Percentiles rank a stretch among this genome's conserved stretches.
These are phyloP conservation scores for Ictalurus furcatus DNA, from an alignment of 2,113 vertebrate species.

Conservation along the genomic window DNA sequence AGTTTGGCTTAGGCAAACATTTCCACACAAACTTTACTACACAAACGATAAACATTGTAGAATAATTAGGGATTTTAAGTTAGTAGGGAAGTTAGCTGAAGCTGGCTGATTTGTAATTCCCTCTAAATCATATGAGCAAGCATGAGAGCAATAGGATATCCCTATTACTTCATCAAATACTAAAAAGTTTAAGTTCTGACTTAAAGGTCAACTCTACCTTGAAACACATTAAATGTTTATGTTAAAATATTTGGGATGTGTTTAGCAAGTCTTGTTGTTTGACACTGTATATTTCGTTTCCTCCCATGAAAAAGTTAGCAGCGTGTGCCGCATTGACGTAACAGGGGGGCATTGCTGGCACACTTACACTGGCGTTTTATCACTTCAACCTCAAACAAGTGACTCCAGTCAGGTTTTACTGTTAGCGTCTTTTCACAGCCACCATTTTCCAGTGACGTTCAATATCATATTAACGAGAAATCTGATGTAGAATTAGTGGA, in stretches of 20 bases:
- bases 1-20: not conserved
- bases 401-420: too few relatives aligned
- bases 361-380: too few relatives aligned
- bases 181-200: too few relatives aligned
- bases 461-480: not conserved
- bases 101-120: not conserved
- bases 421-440: not conserved
- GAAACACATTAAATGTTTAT: not conserved
- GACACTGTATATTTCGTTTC: too few relatives aligned
- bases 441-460: not conserved
- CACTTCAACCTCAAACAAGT: too few relatives aligned
- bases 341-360: too few relatives aligned
- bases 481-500: not conserved
- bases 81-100: not conserved
- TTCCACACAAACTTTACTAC: not conserved
- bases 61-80: not conserved
- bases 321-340: too few relatives aligned
- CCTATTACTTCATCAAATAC: not conserved
- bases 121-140: not conserved
- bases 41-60: too few relatives aligned
- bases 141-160: not conserved
- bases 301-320: too few relatives aligned
- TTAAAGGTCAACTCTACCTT: not conserved
- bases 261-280: not conserved
- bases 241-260: not conserved